phyloP scores from a whole-genome alignment of 2,113 vertebrate genomes.

The Neopipo cinnamomea region DNA sequence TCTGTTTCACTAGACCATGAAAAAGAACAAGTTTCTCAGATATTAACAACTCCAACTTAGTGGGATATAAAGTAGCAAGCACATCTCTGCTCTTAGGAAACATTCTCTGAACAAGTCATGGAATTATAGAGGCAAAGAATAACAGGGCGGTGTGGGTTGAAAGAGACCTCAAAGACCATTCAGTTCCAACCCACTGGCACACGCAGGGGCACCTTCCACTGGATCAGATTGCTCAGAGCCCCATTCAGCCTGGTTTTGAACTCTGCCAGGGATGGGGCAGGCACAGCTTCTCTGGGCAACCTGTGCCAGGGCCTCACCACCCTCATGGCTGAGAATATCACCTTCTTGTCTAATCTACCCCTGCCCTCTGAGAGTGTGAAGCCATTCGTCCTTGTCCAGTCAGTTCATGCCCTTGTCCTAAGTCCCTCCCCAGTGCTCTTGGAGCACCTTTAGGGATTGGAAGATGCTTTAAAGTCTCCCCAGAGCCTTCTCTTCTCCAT shows the following conservation, averaged over 20 bases:
- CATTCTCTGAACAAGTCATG: background rate
- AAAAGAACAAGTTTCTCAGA: background rate
- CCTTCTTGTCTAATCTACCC: too few relatives aligned
- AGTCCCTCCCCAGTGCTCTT: background rate
- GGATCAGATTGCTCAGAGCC: accelerated
- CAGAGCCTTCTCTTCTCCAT: background rate
- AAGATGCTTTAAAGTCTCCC: accelerated
- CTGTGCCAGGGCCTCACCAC: background rate
- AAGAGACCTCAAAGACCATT: background rate
- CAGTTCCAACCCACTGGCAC: accelerated
- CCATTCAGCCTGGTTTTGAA: accelerated
- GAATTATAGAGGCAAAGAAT: too few relatives aligned
- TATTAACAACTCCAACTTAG: background rate
- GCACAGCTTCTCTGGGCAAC: background rate
- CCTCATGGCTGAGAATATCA: accelerated
- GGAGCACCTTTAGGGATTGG: background rate
- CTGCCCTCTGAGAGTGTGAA: background rate
- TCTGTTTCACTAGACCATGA: background rate
- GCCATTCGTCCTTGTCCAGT: background rate
- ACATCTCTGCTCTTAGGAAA: background rate
- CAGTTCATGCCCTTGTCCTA: background rate
- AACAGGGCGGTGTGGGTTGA: background rate
- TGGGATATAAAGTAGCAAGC: background rate
- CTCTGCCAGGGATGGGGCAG: background rate
- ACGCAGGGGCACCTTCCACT: background rate